Base-by-base conservation (phyloP, 2,113 vertebrate genomes). In the Mus pahari region DNA sequence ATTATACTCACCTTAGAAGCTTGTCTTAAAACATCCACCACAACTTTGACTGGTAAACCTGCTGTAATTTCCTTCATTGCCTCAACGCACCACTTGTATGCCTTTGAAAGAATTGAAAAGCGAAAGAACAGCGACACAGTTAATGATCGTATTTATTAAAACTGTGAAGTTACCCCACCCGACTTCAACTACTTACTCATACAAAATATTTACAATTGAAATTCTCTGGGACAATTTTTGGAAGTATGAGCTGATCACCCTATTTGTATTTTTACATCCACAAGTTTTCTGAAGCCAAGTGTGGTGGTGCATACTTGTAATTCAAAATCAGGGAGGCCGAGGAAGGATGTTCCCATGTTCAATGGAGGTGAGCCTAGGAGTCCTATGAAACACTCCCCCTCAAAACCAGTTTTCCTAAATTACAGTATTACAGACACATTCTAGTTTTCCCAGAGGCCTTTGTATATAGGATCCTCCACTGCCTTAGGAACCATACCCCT, bases 71-170 rank as follows among this genome's bases (percentile, higher is more conserved):
- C 99, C 98, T 99, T 99, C 99, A 99, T 99, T 86, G 99, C 99
- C 97, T 99, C 99, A 99, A 99, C 99, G 97, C 99, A 99, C 99
- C 99, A 99, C 95, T 99, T 99, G 86, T 99, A 99, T n/a, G 99
- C 99, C 99, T 99, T 97, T 45, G 88, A 96, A 74, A 73, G 71
- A 91, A 19, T 96, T 53, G 28, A 87, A n/a, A 96, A 90, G 42
- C 90, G 36, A 66, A 55, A 94, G 39, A 87, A 91, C 31, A 74
- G 58, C 53, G 45, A 89, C 92, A n/a, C 89, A 93, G 77, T 71
- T 92, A 92, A 86, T 84, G 70, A 88, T 4, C 93, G 1, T 62
- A 89, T 66, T 82, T 88, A 94, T 90, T 55, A 28, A 89, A 92
- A 92, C 71, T 75, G 24, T 39, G 8, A 62, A 83, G 86, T 87